Base-by-base conservation (phyloP, 2,113 vertebrate species). In the Ictidomys tridecemlineatus region DNA sequence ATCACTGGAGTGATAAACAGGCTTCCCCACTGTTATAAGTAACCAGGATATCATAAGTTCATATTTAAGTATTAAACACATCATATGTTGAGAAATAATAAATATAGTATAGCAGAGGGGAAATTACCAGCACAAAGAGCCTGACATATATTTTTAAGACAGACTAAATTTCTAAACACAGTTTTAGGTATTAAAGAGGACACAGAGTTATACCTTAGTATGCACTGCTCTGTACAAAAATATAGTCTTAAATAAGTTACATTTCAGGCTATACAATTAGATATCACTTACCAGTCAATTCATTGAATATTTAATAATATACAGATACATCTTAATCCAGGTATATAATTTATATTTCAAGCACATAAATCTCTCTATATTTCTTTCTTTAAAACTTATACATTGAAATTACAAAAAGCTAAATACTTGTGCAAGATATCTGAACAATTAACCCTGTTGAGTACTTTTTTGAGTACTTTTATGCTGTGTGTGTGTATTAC, bases 181-280 rank as follows among this genome's bases (percentile, higher is more conserved):
- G 98, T 99, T 98, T 99, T 99, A 99, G 99, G 98, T 98, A 98
- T 99, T 98, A 99, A 98, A 98, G 98, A 99, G 98, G 98, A 99
- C 98, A 99, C 98, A 99, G 98, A 99, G 99, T 99, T 98, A 99
- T 96, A 99, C 98, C 98, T 99, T 99, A 98, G 98, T 99, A 98
- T 98, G 98, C 94, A 98, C 98, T 98, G 98, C 97, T 98, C 98
- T 99, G 98, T 99, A 99, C 98, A 99, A 99, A 99, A 99, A 99
- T 99, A 99, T 98, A 98, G 42, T 98, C 98, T 99, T 99, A 98
- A 99, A 99, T 99, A 99, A 99, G 99, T 99, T 99, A 99, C 98
- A 98, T 98, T 98, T 98, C 98, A 99, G 99, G 98, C 98, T 98
- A 98, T 98, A 99, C 98, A 98, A 98, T 98, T 98, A 98, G 98